A percentile compares a stretch with the other conserved stretches of the same genome.
Evolutionary conservation across 2,797 vertebrate genomes (phyloP).

Genomic region (Champsocephalus gunnari): DNA sequence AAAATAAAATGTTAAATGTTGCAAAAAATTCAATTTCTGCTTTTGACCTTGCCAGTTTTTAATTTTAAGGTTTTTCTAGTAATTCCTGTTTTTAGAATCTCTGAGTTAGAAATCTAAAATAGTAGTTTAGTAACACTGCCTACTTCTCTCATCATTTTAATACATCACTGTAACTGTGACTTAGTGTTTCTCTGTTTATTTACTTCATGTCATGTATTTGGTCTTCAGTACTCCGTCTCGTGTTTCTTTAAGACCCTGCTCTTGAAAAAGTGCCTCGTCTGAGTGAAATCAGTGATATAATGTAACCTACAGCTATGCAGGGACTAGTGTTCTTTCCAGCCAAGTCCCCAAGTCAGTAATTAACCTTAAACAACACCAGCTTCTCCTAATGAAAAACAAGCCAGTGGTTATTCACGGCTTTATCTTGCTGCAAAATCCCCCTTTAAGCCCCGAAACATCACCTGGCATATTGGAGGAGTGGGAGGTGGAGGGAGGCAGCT

Average conservation of each 20-base stretch:
- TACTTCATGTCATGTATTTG: conserved; percentile 12
- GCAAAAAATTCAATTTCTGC: neutral
- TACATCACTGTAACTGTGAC: neutral
- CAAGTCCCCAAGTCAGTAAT: conserved; percentile 70
- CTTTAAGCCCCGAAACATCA: conserved; percentile 64
- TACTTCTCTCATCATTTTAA: neutral
- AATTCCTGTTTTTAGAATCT: neutral
- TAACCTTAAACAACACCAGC: conserved; percentile 72
- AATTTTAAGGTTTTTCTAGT: neutral
- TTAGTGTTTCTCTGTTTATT: conserved; percentile 12
- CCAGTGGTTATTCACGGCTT: conserved; percentile 60
- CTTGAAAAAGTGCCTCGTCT: conserved; percentile 55
- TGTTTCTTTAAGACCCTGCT: conserved; percentile 31
- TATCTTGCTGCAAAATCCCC: conserved; percentile 64
- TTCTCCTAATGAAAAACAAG: conserved; percentile 69
- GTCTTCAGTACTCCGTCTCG: conserved; percentile 10
- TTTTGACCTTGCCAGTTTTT: conserved; percentile 29
- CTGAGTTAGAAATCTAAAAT: conserved; percentile 2
- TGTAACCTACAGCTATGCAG: conserved; percentile 43
- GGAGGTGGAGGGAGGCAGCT: conserved; percentile 72
- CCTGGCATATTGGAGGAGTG: conserved; percentile 53
- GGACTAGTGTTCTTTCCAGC: conserved; percentile 44
- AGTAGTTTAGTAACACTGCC: neutral
- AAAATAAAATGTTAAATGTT: neutral
- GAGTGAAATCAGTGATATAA: conserved; percentile 71